A percentile compares a stretch with the other conserved stretches of the same genome.
These are phyloP conservation scores for Centropristis striata DNA, from an alignment of 2,113 vertebrate species.

Conservation along the genomic window DNA sequence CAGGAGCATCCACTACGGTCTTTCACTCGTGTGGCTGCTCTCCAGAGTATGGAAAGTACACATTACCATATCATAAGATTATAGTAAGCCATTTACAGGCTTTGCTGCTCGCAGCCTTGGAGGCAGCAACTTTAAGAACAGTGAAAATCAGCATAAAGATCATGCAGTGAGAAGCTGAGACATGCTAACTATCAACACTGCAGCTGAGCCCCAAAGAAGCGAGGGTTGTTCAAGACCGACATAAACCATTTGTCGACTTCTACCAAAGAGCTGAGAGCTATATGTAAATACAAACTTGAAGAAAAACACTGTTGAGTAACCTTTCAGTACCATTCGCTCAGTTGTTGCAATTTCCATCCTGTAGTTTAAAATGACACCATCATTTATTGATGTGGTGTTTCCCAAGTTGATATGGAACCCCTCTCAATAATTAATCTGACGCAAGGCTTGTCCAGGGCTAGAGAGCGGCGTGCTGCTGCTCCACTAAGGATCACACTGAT, in stretches of 20 bases:
- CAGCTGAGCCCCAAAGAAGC: slow-evolving; percentile 16
- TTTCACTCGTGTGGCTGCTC: slow-evolving; percentile 1
- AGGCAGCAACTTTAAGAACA: slow-evolving; percentile 41
- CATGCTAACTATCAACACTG: slow-evolving; percentile 12
- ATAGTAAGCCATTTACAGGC: slow-evolving; percentile 60
- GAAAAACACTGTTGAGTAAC: slow-evolving; percentile 21
- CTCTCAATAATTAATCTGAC: slow-evolving; percentile 82
- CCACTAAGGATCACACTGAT: slow-evolving; percentile 55
- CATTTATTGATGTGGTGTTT: slow-evolving; percentile 83
- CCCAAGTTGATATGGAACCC: slow-evolving; percentile 81
- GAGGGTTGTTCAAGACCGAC: slow-evolving; percentile 18
- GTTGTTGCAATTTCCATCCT: slow-evolving; percentile 70
- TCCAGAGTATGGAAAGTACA: slow-evolving; percentile 38
- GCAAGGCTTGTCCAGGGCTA: slow-evolving; percentile 33
- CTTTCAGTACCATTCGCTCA: slow-evolving; percentile 51
- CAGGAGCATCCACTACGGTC: slow-evolving; percentile 12
- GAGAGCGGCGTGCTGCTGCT: slow-evolving; percentile 43
- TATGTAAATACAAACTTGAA: slow-evolving; percentile 25
- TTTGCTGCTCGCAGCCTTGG: slow-evolving; percentile 24
- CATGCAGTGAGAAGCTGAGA: slow-evolving; percentile 34
- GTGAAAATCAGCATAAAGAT: slow-evolving; percentile 53
- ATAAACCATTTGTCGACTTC: slow-evolving; percentile 5
- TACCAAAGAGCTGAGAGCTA: not conserved
- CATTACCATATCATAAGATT: slow-evolving; percentile 71
- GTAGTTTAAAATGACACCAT: slow-evolving; percentile 75